phyloP scores from a whole-genome alignment of 2,888 invertebrate genomes.

The Atethmia centrago region DNA sequence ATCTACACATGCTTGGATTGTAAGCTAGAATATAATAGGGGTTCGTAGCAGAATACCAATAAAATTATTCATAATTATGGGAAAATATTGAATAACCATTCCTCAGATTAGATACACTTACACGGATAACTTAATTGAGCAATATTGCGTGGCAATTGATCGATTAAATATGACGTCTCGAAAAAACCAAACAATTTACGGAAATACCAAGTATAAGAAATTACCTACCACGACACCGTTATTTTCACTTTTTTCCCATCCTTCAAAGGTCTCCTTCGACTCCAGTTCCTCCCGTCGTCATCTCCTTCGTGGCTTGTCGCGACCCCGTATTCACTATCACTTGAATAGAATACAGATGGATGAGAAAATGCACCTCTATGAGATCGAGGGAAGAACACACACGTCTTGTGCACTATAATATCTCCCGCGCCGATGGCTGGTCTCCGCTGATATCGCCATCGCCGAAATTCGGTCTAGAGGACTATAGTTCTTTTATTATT shows the following conservation, averaged over 20 bases:
- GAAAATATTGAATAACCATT: neutral
- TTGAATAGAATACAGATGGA: no score
- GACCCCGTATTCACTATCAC: neutral
- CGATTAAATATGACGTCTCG: neutral
- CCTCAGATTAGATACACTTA: neutral
- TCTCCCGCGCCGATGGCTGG: no score
- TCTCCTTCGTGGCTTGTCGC: neutral
- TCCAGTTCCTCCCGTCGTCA: no score
- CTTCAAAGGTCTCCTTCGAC: no score
- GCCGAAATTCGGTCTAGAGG: no score
- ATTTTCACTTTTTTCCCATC: no score
- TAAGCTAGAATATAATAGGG: neutral
- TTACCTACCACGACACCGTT: no score
- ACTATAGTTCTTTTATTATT: no score
- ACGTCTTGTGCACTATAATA: no score
- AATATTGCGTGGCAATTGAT: neutral
- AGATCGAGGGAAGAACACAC: no score
- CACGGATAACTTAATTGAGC: neutral
- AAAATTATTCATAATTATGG: neutral
- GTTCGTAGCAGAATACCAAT: neutral
- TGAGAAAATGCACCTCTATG: no score
- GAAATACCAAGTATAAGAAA: neutral
- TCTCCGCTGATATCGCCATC: no score
- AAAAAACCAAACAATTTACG: neutral
- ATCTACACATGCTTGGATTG: constrained; percentile 16